These are phyloP conservation scores for Abrostola tripartita DNA, from an alignment of 2,888 invertebrate genomes.

Conservation along the genomic window DNA sequence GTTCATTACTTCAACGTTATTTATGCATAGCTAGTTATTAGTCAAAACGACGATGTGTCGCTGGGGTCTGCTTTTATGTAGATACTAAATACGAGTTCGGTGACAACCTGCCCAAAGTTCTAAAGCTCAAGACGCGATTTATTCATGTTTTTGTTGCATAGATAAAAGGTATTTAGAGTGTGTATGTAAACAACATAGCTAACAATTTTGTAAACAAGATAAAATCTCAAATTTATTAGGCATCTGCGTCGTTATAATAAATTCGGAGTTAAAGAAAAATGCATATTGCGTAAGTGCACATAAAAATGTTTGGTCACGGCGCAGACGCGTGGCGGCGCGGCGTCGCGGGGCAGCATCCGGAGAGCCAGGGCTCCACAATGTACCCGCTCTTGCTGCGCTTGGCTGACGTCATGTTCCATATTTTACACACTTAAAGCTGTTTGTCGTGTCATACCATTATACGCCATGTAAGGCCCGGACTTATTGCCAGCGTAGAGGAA, in stretches of 20 bases:
- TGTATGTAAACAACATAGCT: conserved; percentile 11
- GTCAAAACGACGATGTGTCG: conserved; percentile 27
- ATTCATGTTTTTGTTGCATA: not conserved
- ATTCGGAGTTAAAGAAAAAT: conserved; percentile 38
- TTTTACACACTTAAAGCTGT: conserved; percentile 88
- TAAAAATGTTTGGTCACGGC: conserved; percentile 58
- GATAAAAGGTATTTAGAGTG: not conserved
- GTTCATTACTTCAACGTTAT: conserved; percentile 49
- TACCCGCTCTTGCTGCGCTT: conserved; percentile 79
- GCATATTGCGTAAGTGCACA: conserved; percentile 55
- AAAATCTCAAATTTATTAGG: conserved; percentile 32
- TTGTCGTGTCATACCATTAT: conserved; percentile 88
- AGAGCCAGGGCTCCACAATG: conserved; percentile 75
- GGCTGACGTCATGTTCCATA: conserved; percentile 84
- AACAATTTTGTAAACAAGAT: conserved; percentile 15
- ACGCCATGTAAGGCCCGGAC: conserved; percentile 85
- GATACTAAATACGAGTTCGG: not conserved
- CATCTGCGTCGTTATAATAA: conserved; percentile 32
- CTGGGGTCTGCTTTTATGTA: not conserved
- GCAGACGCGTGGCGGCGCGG: conserved; percentile 58
- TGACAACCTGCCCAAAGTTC: not conserved
- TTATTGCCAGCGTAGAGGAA: conserved; percentile 82
- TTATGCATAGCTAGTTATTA: conserved; percentile 54
- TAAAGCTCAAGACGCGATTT: not conserved
- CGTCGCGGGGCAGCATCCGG: conserved; percentile 71